Conservation (phyloP, 2,888 invertebrate species). For the Pemphredon lugubris region DNA sequence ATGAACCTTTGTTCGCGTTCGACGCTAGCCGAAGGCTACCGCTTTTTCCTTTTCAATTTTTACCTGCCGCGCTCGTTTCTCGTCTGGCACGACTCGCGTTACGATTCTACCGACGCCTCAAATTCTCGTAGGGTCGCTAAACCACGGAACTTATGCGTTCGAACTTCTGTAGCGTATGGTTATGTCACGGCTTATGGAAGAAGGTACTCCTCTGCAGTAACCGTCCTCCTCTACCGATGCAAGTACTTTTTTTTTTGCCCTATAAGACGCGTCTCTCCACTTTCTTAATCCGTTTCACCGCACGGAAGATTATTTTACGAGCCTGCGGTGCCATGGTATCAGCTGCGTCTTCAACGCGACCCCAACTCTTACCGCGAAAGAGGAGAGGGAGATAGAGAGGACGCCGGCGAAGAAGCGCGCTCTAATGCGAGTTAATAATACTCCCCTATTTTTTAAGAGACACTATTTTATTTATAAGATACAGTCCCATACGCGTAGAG, state of each 20-base stretch:
- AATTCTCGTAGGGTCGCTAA: constrained; percentile 31
- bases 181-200: constrained; percentile 26
- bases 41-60: too few species aligned
- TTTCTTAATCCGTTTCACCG: constrained; percentile 65
- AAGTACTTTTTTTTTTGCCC: constrained; percentile 38
- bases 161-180: constrained; percentile 33
- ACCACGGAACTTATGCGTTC: constrained; percentile 39
- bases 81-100: not conserved
- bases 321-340: constrained; percentile 75
- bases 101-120: constrained; percentile 26
- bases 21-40: too few species aligned
- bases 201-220: constrained; percentile 22
- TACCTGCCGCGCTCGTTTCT: too few species aligned
- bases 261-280: constrained; percentile 46
- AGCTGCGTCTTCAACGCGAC: constrained; percentile 71
- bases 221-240: constrained; percentile 30
- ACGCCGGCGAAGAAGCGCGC: constrained; percentile 61
- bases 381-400: constrained; percentile 13
- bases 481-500: constrained; percentile 54
- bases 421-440: constrained; percentile 79
- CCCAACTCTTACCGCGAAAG: constrained; percentile 30
- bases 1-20: too few species aligned
- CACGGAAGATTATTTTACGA: constrained; percentile 75
- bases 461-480: constrained; percentile 76
- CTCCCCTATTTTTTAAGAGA: constrained; percentile 75